phyloP scores from a whole-genome alignment of 2,113 vertebrate genomes.

The Sapayoa aenigma region DNA sequence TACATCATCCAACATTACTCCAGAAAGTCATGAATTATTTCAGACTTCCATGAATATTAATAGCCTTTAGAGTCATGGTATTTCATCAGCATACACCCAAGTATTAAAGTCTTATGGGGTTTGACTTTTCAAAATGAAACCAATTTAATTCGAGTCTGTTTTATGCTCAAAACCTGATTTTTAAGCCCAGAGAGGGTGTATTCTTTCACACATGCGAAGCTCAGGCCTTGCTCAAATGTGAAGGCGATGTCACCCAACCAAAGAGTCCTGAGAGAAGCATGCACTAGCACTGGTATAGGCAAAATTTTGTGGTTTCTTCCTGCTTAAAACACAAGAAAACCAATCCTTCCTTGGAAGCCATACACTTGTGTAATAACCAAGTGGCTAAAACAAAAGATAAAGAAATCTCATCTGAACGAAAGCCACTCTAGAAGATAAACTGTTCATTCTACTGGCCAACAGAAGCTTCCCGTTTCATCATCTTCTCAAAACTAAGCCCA shows the following conservation, averaged over 20 bases:
- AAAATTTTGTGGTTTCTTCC: slow-evolving; percentile 19
- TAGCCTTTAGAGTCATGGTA: slow-evolving; percentile 66
- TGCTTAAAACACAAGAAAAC: neutral
- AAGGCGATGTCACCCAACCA: neutral
- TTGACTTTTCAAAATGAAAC: slow-evolving; percentile 70
- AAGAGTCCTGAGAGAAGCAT: neutral
- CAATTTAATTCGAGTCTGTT: slow-evolving; percentile 27
- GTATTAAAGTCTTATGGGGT: slow-evolving; percentile 70
- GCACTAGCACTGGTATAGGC: neutral
- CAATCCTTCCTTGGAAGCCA: slow-evolving; percentile 7
- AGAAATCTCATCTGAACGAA: slow-evolving; percentile 23
- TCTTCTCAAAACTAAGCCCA: slow-evolving; percentile 38
- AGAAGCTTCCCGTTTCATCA: slow-evolving; percentile 31
- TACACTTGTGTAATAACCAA: neutral
- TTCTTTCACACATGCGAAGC: neutral
- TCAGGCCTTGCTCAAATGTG: neutral
- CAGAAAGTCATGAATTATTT: slow-evolving; percentile 78
- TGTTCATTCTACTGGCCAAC: slow-evolving; percentile 5
- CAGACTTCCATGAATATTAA: slow-evolving; percentile 80
- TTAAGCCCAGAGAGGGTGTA: neutral
- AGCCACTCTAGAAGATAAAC: slow-evolving; percentile 34
- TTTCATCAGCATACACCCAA: slow-evolving; percentile 75
- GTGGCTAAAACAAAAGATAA: neutral
- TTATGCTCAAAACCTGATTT: slow-evolving; percentile 51
- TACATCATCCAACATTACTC: slow-evolving; percentile 77